phyloP scores from a whole-genome alignment of 2,888 invertebrate species.

The Neocrepidodera transversa region DNA sequence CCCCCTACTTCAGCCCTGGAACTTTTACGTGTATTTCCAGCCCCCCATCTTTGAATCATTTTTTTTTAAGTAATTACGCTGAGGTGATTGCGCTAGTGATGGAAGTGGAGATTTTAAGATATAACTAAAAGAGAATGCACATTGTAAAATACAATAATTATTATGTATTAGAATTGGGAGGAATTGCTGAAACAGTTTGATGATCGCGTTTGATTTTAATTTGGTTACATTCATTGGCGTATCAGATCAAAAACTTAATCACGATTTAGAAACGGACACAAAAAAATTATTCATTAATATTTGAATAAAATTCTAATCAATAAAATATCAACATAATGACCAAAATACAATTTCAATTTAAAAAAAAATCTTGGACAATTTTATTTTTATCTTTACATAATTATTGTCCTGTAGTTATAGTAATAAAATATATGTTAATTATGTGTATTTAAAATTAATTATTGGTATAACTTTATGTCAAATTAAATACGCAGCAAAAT shows the following conservation, averaged over 20 bases:
- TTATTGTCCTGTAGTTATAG: no score
- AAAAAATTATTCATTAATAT: no score
- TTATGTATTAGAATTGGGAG: neutral
- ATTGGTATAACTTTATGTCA: no score
- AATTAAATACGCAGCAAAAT: no score
- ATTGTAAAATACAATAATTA: slow-evolving; percentile 3
- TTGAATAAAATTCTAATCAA: no score
- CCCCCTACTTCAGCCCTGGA: slow-evolving; percentile 24
- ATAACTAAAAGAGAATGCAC: neutral
- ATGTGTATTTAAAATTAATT: no score
- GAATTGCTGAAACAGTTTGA: slow-evolving; percentile 17
- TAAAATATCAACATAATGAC: no score
- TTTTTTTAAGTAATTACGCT: slow-evolving; percentile 22
- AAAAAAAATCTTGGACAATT: no score
- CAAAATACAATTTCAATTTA: no score
- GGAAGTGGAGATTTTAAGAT: slow-evolving; percentile 6
- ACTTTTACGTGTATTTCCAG: slow-evolving; percentile 26
- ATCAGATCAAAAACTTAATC: neutral
- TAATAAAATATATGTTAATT: no score
- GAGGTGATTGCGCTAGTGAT: slow-evolving; percentile 15
- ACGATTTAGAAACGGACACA: no score
- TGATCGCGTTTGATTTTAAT: slow-evolving; percentile 13
- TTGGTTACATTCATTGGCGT: neutral
- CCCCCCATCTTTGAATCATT: slow-evolving; percentile 30
- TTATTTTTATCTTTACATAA: no score